phyloP scores from a whole-genome alignment of 2,888 invertebrate genomes.

The Macrophya alboannulata region DNA sequence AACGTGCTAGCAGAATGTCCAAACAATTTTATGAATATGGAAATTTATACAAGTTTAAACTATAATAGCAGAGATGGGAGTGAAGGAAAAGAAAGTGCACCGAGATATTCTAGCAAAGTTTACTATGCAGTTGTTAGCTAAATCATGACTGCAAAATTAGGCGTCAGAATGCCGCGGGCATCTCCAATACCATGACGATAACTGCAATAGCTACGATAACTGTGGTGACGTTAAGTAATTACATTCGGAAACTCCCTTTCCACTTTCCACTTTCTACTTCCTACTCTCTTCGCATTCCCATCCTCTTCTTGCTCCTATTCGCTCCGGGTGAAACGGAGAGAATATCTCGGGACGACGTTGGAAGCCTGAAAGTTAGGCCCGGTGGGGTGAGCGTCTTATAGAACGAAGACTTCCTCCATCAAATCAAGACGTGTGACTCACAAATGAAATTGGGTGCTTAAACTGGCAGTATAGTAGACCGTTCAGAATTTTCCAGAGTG shows the following conservation, averaged over 20 bases:
- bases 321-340: slow-evolving; percentile 49
- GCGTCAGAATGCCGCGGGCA: slow-evolving; percentile 1
- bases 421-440: slow-evolving; percentile 55
- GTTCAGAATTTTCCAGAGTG: slow-evolving; percentile 14
- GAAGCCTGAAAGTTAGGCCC: slow-evolving; percentile 29
- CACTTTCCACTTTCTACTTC: neutral
- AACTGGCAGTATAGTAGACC: slow-evolving; percentile 17
- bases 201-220: slow-evolving; percentile 55
- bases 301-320: neutral
- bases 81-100: neutral
- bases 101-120: neutral
- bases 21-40: slow-evolving; percentile 1
- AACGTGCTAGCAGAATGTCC: neutral
- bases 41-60: neutral
- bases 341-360: slow-evolving; percentile 38
- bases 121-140: neutral
- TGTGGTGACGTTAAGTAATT: slow-evolving; percentile 56
- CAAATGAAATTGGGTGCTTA: slow-evolving; percentile 52
- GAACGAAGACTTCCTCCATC: slow-evolving; percentile 37
- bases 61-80: neutral
- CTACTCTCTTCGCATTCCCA: slow-evolving; percentile 15
- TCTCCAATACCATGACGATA: slow-evolving; percentile 29
- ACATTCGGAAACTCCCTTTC: slow-evolving; percentile 52
- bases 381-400: slow-evolving; percentile 14
- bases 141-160: slow-evolving; percentile 10